Percentiles rank a stretch among this genome's conserved stretches.
Evolutionary conservation across 2,797 vertebrate species (phyloP).

Genomic region (Acomys russatus): DNA sequence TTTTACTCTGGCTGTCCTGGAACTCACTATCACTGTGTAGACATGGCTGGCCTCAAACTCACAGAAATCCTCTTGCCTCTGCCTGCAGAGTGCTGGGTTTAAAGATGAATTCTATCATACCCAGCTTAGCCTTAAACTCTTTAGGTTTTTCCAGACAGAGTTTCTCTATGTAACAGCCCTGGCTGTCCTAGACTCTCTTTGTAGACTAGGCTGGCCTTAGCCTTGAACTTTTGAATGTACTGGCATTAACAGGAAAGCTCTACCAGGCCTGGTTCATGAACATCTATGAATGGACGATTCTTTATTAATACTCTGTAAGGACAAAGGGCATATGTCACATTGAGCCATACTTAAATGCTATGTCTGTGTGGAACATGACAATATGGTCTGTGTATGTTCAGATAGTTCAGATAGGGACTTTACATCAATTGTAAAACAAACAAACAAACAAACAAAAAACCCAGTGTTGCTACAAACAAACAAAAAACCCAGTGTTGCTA

Average conservation of each 20-base stretch:
- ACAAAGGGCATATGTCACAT: background rate
- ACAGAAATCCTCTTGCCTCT: background rate
- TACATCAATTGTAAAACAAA: constrained; percentile 36
- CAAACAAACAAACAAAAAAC: constrained; percentile 19
- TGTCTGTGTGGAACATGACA: constrained; percentile 43
- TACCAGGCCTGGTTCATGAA: background rate
- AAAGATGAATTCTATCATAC: background rate
- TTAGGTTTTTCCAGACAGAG: too few species aligned
- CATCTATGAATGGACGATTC: constrained; percentile 4
- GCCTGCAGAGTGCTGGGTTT: background rate
- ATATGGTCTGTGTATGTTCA: background rate
- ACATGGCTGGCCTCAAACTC: background rate
- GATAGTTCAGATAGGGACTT: constrained; percentile 18
- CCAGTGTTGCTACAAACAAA: constrained; percentile 24
- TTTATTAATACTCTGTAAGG: constrained; percentile 9
- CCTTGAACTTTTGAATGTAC: background rate
- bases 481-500: background rate
- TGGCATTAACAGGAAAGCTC: background rate
- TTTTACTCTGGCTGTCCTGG: background rate
- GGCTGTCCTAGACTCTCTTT: too few species aligned
- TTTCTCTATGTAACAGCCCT: too few species aligned
- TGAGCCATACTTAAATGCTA: constrained; percentile 54
- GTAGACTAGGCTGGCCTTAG: too few species aligned
- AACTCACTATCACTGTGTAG: background rate
- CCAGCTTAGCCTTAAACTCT: background rate